phyloP scores from a whole-genome alignment of 2,888 invertebrate species.

The Andrena dorsata region DNA sequence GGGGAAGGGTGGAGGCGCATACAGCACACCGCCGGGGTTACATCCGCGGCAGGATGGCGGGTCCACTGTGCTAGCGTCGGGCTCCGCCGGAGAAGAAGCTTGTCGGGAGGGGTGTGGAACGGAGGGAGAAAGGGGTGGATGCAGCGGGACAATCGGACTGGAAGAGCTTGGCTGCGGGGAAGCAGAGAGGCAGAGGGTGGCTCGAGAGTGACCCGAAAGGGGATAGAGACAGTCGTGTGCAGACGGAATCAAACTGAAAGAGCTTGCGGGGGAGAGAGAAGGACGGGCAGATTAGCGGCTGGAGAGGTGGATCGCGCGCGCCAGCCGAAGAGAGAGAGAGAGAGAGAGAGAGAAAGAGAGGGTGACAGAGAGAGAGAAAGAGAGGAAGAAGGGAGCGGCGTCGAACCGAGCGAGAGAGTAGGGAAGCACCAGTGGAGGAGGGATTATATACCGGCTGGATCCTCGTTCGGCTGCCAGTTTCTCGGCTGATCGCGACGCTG shows the following conservation, averaged over 20 bases:
- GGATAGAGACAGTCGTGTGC: neutral
- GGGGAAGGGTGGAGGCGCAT: conserved; percentile 64
- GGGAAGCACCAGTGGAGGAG: conserved; percentile 70
- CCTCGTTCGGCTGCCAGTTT: conserved; percentile 81
- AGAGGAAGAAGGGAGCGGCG: conserved; percentile 10
- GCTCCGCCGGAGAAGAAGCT: neutral
- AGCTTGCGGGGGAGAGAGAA: conserved; percentile 9
- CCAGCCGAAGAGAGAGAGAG: neutral
- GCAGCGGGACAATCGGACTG: conserved; percentile 8
- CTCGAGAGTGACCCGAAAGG: neutral
- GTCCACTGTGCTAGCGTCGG: conserved; percentile 25
- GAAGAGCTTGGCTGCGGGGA: conserved; percentile 12
- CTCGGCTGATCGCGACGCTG: conserved; percentile 77
- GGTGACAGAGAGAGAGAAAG: conserved; percentile 11
- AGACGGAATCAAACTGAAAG: neutral
- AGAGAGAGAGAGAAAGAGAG: too few species aligned
- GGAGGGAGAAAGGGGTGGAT: neutral
- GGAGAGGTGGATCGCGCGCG: neutral
- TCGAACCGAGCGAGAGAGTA: conserved; percentile 52
- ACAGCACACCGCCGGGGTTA: conserved; percentile 47
- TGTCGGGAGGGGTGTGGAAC: neutral
- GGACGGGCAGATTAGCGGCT: conserved; percentile 1
- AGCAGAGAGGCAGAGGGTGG: conserved; percentile 29
- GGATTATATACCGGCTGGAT: conserved; percentile 82
- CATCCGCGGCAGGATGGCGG: conserved; percentile 37